Evolutionary conservation across 2,888 invertebrate species (phyloP).

Genomic region (Calameuta idolon): DNA sequence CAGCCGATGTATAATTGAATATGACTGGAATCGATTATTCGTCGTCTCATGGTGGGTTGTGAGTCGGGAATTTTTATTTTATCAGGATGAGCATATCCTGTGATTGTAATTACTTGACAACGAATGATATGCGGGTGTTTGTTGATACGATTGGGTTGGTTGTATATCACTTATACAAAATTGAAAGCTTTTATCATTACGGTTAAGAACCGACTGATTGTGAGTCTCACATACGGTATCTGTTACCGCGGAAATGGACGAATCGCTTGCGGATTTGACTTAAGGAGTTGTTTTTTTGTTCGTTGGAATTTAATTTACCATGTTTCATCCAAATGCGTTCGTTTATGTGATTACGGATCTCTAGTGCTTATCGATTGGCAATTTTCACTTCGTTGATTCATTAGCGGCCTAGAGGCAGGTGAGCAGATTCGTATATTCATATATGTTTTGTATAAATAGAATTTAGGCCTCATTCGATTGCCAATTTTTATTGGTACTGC

Average conservation of each 20-base stretch:
- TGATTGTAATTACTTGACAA: background rate
- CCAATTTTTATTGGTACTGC: background rate
- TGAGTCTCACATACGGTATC: background rate
- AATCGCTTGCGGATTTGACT: background rate
- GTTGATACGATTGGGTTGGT: background rate
- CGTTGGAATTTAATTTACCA: background rate
- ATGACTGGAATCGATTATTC: background rate
- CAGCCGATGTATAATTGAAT: background rate
- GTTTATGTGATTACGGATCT: background rate
- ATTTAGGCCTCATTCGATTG: background rate
- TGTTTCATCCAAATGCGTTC: background rate
- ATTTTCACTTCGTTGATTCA: background rate
- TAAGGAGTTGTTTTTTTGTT: background rate
- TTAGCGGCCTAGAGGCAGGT: background rate
- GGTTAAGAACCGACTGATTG: background rate
- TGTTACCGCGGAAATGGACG: background rate
- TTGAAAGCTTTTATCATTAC: conserved; percentile 9
- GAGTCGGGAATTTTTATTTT: background rate
- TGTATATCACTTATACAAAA: conserved; percentile 10
- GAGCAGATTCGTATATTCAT: background rate
- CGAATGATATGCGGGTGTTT: background rate
- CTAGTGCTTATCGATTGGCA: background rate
- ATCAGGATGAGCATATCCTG: background rate
- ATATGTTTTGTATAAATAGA: background rate
- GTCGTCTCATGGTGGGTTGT: background rate